Conservation (phyloP, 2,888 invertebrate species). For the Stenichneumon culpator region DNA sequence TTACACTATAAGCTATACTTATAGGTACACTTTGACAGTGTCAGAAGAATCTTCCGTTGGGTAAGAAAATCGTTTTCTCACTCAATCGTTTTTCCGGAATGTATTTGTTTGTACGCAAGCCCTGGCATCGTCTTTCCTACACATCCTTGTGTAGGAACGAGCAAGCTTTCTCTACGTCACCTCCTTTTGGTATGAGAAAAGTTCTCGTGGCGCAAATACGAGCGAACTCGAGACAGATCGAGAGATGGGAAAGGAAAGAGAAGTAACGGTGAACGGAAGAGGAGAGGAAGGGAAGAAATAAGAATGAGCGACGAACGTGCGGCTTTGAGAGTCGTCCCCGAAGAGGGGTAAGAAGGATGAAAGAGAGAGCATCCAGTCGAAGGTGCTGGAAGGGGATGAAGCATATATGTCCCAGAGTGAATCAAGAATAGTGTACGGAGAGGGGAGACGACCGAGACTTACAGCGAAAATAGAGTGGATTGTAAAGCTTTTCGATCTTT, state of each 20-base stretch:
- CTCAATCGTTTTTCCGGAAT: slow-evolving; percentile 65
- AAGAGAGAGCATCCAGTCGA: slow-evolving; percentile 45
- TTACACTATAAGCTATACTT: no score
- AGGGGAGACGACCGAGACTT: slow-evolving; percentile 10
- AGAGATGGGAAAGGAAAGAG: slow-evolving; percentile 34
- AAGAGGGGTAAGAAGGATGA: slow-evolving; percentile 9
- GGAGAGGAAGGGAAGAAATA: slow-evolving; percentile 50
- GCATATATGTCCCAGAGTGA: slow-evolving; percentile 57
- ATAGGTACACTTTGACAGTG: slow-evolving; percentile 43
- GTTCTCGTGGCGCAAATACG: slow-evolving; percentile 52
- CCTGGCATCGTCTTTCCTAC: slow-evolving; percentile 39
- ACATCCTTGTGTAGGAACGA: slow-evolving; percentile 5
- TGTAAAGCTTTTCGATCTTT: slow-evolving; percentile 59
- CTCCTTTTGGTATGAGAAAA: slow-evolving; percentile 60
- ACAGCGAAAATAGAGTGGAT: slow-evolving; percentile 46
- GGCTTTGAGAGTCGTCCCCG: slow-evolving; percentile 44
- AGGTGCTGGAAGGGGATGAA: slow-evolving; percentile 53
- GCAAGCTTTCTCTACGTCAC: slow-evolving; percentile 21
- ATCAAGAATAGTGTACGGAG: not conserved
- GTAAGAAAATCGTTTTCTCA: slow-evolving; percentile 65
- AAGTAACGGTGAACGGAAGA: slow-evolving; percentile 1
- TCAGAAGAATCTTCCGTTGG: slow-evolving; percentile 44
- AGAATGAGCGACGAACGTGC: slow-evolving; percentile 63
- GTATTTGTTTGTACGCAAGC: slow-evolving; percentile 64
- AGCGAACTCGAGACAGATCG: slow-evolving; percentile 47